A percentile compares a stretch with the other conserved stretches of the same genome.
phyloP scores from a whole-genome alignment of 2,113 vertebrate genomes.

The Saccopteryx bilineata region DNA sequence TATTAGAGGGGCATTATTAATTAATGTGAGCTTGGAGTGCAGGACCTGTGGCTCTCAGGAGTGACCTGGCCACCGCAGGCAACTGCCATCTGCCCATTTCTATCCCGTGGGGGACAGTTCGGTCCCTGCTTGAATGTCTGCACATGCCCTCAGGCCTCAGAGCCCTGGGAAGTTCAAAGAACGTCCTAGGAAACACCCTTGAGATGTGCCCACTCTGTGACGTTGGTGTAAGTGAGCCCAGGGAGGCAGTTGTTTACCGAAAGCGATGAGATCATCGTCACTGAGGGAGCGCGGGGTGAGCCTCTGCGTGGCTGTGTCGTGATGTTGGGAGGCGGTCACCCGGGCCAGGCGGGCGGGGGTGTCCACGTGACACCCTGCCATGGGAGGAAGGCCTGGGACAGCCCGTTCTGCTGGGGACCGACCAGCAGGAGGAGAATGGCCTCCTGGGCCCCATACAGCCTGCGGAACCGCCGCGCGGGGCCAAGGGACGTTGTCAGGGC shows the following conservation, averaged over 20 bases:
- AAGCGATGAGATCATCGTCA: not conserved
- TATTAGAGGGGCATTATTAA: too few species aligned
- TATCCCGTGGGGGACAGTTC: not conserved
- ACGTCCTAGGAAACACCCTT: not conserved
- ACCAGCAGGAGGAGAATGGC: conserved; percentile 70
- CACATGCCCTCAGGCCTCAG: not conserved
- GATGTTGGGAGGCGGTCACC: conserved; percentile 5
- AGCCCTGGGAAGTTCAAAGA: not conserved
- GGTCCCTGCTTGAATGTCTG: not conserved
- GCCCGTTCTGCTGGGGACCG: conserved; percentile 67
- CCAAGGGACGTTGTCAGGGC: not conserved
- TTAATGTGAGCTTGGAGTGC: fast-evolving
- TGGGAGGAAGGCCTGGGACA: not conserved
- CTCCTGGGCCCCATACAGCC: conserved; percentile 68
- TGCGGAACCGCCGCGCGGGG: not conserved
- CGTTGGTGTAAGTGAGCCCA: not conserved
- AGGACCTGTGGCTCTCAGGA: not conserved
- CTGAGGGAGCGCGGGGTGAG: not conserved
- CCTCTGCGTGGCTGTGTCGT: not conserved
- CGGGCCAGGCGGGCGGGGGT: not conserved
- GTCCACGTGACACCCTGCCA: not conserved
- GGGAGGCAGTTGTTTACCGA: not conserved
- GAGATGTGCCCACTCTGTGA: fast-evolving
- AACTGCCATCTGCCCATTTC: fast-evolving
- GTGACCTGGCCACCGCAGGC: fast-evolving